phyloP scores from a whole-genome alignment of 2,797 vertebrate species.

The Hybognathus amarus region DNA sequence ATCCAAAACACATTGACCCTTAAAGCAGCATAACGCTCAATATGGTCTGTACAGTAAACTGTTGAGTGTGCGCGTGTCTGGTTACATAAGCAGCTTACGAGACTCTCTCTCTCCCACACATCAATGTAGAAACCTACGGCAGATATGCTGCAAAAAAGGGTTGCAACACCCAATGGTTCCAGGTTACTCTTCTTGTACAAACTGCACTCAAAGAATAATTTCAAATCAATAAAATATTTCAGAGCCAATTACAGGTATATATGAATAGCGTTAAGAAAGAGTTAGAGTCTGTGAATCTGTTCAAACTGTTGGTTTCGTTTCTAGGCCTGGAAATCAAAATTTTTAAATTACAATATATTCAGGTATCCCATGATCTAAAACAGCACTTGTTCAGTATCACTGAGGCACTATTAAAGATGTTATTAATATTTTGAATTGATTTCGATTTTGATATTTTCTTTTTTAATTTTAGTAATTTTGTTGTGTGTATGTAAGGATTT shows the following conservation, averaged over 20 bases:
- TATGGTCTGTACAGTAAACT: constrained; percentile 14
- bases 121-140: background rate
- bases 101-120: background rate
- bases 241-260: background rate
- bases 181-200: background rate
- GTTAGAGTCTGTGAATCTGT: background rate
- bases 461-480: too few species aligned
- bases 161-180: background rate
- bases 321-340: background rate
- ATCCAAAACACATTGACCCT: constrained; percentile 17
- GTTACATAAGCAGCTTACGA: constrained; percentile 35
- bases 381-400: background rate
- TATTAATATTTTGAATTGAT: background rate
- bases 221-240: background rate
- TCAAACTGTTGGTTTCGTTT: background rate
- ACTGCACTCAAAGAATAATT: background rate
- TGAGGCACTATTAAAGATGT: background rate
- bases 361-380: background rate
- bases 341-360: background rate
- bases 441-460: background rate
- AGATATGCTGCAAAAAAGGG: background rate
- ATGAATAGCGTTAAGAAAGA: background rate
- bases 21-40: background rate
- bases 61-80: background rate
- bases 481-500: too few species aligned